Evolutionary conservation across 2,113 vertebrate species (phyloP), one percentile per base, ranked within the genome.

Genomic region (Misgurnus mizolepis): DNA sequence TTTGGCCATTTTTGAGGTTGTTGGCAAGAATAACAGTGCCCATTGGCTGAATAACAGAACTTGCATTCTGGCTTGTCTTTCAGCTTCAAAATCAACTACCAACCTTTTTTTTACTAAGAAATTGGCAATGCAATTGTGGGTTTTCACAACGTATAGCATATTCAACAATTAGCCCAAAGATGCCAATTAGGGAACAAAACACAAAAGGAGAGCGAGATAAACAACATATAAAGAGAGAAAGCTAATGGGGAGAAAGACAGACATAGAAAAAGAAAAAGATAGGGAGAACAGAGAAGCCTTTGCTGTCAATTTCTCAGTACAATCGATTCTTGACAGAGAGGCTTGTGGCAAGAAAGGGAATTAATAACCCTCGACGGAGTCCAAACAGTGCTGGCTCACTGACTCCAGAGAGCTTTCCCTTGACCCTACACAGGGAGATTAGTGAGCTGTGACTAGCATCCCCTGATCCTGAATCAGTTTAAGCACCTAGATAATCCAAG

Each of bases 401-500:
- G 84, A 79, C 69, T 80, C 82, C 40, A 67, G 56, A 84, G 73
- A 75, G 69, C 73, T 80, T 75, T 70, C 60, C 75, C 64, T 78
- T 81, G 75, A 84, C 78, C 83, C 78, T 62, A 74, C 78, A 67
- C 39, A 82, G 75, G 83, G 67, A 80, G 85, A 86, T 86, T 84
- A 86, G 80, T 74, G 66, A 79, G 69, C 64, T 80, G 53, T 18
- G 80, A 84, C 77, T 82, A 68, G 67, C 62, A 47, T 80, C 60
- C 80, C 81, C 79, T 80, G 79, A 81, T 75, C 85, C 78, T 73
- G 70, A 84, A 72, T 84, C 77, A 80, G 80, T 75, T 53, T 67
- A 78, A 76, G 67, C 76, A 58, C 77, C 40, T 76, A 49, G 78
- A 81, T 86, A 86, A 86, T 86, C 85, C 83, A 76, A 80, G 80